Base-by-base conservation (phyloP, 2,888 invertebrate species). In the Aleiodes leptofemur region DNA sequence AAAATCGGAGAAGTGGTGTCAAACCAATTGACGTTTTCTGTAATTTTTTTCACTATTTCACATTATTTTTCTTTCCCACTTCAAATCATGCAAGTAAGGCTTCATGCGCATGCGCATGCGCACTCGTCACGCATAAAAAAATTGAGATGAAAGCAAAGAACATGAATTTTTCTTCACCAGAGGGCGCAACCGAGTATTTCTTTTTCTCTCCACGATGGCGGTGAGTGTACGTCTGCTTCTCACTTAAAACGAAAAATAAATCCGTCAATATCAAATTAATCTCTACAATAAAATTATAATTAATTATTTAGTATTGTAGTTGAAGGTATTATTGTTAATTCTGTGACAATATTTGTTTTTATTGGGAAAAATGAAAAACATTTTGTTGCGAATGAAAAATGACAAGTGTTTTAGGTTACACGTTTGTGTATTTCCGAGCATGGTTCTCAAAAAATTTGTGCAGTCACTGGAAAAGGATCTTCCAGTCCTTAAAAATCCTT, bases 151-250 rank as follows among this genome's bases (percentile, higher is more conserved):
- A n/a, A n/a, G n/a, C n/a, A n/a, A n/a, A n/a, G 23, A 23, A 23
- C 23, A 23, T 23, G 23, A 23, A 1, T 23, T 23, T 23, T 2
- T 23, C 23, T 23, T 38, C 31, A 11, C 48, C 16, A 79, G 79
- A 68, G 76, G 29, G 82, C 82, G 79, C 68, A 72, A 3, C 48
- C 70, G 73, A 69, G 73, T 71, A 76, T 69, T 66, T 59, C 76
- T 76, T 82, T 80, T 81, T 73, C 77, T 75, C 50, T 80, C 74
- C 83, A 83, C 79, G 77, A 86, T 86, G 86, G 86, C 85, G 86
- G 86, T 86, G 80, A 86, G 86, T 86, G 79, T 76, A 72, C 61
- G 78, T 76, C 80, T 31, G 72, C 74, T 78, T 43, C 43, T 64
- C 66, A 9, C n/a, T 78, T 77, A 75, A 80, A 74, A 59, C 48